phyloP scores from a whole-genome alignment of 2,113 vertebrate species.

The Balaeniceps rex region DNA sequence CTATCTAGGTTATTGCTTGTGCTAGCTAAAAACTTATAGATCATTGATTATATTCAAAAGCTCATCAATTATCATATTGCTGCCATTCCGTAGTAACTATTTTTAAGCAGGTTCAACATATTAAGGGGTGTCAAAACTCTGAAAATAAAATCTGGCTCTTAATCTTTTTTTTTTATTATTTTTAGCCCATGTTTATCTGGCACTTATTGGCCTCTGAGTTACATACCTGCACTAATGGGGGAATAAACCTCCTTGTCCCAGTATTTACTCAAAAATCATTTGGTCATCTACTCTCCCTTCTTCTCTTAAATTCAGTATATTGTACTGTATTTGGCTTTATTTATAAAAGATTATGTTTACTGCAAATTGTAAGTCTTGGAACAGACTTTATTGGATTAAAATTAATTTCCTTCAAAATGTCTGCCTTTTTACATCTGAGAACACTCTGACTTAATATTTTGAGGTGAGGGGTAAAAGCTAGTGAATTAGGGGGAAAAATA shows the following conservation, averaged over 20 bases:
- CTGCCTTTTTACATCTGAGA: constrained; percentile 51
- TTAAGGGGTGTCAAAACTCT: neutral
- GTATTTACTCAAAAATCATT: neutral
- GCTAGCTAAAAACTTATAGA: neutral
- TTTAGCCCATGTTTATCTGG: neutral
- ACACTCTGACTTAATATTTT: constrained; percentile 61
- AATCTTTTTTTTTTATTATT: neutral
- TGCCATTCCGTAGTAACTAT: neutral
- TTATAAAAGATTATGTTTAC: constrained; percentile 47
- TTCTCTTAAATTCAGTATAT: neutral
- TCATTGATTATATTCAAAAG: neutral
- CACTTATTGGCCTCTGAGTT: neutral
- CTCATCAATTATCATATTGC: neutral
- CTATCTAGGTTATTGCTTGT: neutral
- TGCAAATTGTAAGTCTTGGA: constrained; percentile 47
- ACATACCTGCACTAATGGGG: neutral
- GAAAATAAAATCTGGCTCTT: neutral
- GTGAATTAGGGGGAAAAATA: neutral
- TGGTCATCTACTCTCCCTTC: neutral
- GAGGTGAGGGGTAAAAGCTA: neutral
- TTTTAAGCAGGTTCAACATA: neutral
- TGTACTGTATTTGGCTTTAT: neutral
- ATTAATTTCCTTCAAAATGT: constrained; percentile 51
- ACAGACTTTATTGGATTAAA: constrained; percentile 61
- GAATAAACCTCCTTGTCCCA: neutral